Evolutionary conservation across 2,113 vertebrate species (phyloP).

Genomic region (Bucco capensis): DNA sequence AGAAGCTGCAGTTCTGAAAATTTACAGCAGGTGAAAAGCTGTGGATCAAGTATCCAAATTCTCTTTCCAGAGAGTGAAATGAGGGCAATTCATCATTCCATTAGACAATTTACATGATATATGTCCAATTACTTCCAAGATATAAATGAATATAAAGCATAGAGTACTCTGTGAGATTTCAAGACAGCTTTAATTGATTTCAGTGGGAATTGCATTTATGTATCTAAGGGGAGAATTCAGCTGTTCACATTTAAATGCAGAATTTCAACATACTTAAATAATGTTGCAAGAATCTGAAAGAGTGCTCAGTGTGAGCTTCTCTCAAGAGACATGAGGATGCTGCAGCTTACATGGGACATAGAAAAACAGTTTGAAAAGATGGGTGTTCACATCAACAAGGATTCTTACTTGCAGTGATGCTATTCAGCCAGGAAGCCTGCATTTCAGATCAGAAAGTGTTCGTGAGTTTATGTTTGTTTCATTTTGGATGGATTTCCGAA

Average conservation of each 20-base stretch:
- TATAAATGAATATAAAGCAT: constrained; percentile 3
- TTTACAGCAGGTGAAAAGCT: neutral
- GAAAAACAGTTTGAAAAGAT: neutral
- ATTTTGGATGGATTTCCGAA: neutral
- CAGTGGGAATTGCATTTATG: constrained; percentile 43
- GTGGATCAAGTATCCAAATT: neutral
- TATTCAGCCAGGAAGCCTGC: neutral
- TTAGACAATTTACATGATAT: neutral
- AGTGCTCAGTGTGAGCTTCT: neutral
- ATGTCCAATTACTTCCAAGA: constrained; percentile 19
- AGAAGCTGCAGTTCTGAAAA: neutral
- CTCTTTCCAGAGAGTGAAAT: neutral
- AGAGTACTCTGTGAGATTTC: neutral
- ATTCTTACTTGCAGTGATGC: neutral
- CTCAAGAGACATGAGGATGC: neutral
- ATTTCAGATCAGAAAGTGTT: neutral
- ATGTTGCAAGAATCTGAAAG: neutral
- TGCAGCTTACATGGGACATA: neutral
- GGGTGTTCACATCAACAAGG: neutral
- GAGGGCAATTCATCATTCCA: neutral
- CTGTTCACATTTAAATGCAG: constrained; percentile 5
- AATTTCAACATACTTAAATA: neutral
- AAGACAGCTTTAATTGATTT: constrained; percentile 58
- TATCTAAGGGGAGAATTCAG: constrained; percentile 15
- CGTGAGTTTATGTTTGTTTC: neutral